These are phyloP conservation scores for Columba livia DNA, from an alignment of 2,113 vertebrate genomes.

Conservation along the genomic window DNA sequence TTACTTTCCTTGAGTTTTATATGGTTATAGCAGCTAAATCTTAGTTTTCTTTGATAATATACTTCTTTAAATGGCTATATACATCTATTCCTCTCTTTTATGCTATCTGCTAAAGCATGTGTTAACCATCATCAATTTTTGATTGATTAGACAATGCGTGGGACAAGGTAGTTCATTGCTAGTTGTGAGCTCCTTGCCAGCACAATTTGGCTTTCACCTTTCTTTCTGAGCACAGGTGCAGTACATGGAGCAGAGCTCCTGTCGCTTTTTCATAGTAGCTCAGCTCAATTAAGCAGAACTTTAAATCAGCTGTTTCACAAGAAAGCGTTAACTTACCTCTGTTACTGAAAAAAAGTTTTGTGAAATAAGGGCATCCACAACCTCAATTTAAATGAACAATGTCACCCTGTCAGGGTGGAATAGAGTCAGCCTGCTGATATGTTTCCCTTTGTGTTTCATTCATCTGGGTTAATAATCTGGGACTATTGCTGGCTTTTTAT, in stretches of 20 bases:
- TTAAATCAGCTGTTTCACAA: neutral
- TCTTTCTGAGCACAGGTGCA: neutral
- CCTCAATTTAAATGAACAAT: neutral
- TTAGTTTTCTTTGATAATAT: neutral
- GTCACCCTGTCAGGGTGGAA: neutral
- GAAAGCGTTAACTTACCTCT: neutral
- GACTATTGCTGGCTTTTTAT: neutral
- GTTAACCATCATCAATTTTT: neutral
- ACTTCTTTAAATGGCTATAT: neutral
- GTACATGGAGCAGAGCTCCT: neutral
- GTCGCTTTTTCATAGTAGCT: neutral
- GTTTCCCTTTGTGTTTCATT: neutral
- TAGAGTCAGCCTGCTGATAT: neutral
- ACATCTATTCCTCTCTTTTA: neutral
- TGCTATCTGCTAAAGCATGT: neutral
- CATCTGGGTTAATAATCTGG: neutral
- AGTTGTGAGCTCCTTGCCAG: neutral
- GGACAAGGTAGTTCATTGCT: neutral
- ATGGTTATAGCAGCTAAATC: neutral
- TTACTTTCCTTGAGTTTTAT: neutral
- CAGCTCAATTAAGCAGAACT: neutral
- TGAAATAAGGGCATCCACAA: neutral
- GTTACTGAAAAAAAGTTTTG: neutral
- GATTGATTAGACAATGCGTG: neutral
- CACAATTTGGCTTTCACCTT: neutral